Evolutionary conservation across 2,113 vertebrate species (phyloP), one percentile per base, ranked within the genome.

Genomic region (Mohoua ochrocephala): DNA sequence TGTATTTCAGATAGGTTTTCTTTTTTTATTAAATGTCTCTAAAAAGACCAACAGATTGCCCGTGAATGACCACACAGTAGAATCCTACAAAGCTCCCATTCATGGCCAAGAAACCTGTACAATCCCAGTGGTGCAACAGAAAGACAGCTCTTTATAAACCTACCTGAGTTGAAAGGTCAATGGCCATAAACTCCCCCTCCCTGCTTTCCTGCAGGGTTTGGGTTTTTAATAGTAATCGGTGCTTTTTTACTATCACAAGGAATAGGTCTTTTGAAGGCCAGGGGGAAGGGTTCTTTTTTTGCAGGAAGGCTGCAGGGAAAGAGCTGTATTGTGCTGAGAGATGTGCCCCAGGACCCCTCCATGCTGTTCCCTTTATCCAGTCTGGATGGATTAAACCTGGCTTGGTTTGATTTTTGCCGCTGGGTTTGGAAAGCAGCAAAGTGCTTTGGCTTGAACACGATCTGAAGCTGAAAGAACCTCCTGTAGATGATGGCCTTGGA

Each of bases 21-120:
- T 94, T 96, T 96, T 63, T 91, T 96, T 95, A 94, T 95, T 93
- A 87, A 97, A 95, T 3, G 9, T 89, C 83, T 95, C 96, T 96
- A 95, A 97, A 98, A 96, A 89, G 94, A 63, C 96, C 95, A 97
- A 97, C 97, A 97, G 96, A 97, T 97, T 95, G 91, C 81, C 61
- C 7, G 80, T 98, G 97, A 98, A 98, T 97, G 97, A 98, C 96
- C 96, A 97, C 97, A 97, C 97, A 98, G 97, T 95, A 53, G 95
- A 96, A 89, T 92, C 91, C 95, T 89, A 98, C 97, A 98, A 98
- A 97, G 97, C 94, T 92, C 81, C 97, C 73, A 98, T 98, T 98
- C 98, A 98, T 83, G 63, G 94, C 91, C 95, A 87, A 97, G 77
- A 94, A 96, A 97, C 81, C 73, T 92, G 92, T 91, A 95, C 95